Evolutionary conservation across 1,140 invertebrate genomes (phyloP).

Genomic region (Trialeurodes vaporariorum): DNA sequence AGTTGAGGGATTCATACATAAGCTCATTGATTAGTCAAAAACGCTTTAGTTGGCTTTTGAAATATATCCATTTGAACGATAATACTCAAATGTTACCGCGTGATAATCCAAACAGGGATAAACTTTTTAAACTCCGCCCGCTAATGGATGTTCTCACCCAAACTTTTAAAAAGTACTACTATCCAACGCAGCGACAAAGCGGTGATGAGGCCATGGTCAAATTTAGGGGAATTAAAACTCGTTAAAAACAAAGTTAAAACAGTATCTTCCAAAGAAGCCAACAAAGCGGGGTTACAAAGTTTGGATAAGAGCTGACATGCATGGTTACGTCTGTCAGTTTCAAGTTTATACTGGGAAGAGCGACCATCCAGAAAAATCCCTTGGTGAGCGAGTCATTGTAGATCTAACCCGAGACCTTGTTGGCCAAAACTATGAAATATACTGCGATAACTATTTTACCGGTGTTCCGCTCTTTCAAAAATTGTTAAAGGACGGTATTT

Average conservation of each 20-base stretch:
- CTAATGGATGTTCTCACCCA: constrained; percentile 11
- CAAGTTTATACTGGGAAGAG: constrained; percentile 20
- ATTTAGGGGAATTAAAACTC: constrained; percentile 13
- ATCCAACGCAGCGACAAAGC: constrained; percentile 14
- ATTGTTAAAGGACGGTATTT: constrained; percentile 14
- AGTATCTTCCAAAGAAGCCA: constrained; percentile 13
- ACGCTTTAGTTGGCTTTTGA: too few relatives aligned
- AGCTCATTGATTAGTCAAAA: constrained; percentile 4
- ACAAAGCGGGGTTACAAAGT: constrained; percentile 18
- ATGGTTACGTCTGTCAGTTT: constrained; percentile 19
- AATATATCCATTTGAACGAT: constrained; percentile 1
- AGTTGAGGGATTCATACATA: constrained; percentile 5
- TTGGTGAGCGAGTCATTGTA: constrained; percentile 17
- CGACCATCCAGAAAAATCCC: constrained; percentile 11
- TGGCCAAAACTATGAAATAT: constrained; percentile 10
- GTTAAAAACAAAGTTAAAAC: constrained; percentile 11
- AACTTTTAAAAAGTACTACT: constrained; percentile 19
- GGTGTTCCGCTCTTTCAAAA: constrained; percentile 17
- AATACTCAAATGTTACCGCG: constrained; percentile 1
- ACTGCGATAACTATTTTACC: constrained; percentile 20
- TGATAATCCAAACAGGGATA: too few relatives aligned
- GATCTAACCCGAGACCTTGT: constrained; percentile 13
- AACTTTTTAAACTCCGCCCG: constrained; percentile 1
- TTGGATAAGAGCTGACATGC: constrained; percentile 15
- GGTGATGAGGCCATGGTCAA: constrained; percentile 19